Evolutionary conservation across 2,113 vertebrate species (phyloP), one percentile per base, ranked within the genome.

Genomic region (Nettapus auritus): DNA sequence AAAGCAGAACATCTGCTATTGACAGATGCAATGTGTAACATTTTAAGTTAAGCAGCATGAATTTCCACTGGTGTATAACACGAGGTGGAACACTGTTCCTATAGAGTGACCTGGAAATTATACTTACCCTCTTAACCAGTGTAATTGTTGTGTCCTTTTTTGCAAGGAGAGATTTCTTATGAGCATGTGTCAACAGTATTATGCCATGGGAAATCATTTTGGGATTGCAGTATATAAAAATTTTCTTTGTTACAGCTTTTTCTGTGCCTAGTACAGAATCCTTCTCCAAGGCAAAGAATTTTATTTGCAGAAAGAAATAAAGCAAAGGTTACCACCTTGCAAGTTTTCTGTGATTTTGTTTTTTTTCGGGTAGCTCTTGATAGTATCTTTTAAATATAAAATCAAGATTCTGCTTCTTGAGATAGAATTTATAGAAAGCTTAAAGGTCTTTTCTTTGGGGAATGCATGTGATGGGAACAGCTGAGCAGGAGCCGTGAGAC

Each of bases 281-380:
- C n/a, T 89, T 79, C 23, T 81, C 64, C 68, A 62, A 90, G 60
- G 50, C 48, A 23, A 88, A 44, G 28, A 53, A 6, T 70, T 88
- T 77, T 90, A 22, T 86, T 88, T 95, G 18, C 64, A 66, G 77
- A 92, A 36, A 57, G 29, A 71, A 92, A 44, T 73, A 90, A 92
- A 96, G 44, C 15, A 83, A 69, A 90, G 73, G 69, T 86, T 88
- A 74, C n/a, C 44, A 40, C 9, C 31, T 15, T 77, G 42, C 50
- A 83, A 23, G 26, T 69, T 77, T 92, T 90, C 33, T 62, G 13
- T 73, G n/a, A 2, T 74, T 87, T 81, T 57, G 40, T 2, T 48
- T 74, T 60, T 83, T 60, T 83, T 62, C n/a, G 33, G 26, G 40
- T 88, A 88, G 29, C 63, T 86, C 67, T 36, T 80, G 48, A 10